Evolutionary conservation across 1,140 invertebrate genomes (phyloP).

Genomic region (Bombyx mandarina): DNA sequence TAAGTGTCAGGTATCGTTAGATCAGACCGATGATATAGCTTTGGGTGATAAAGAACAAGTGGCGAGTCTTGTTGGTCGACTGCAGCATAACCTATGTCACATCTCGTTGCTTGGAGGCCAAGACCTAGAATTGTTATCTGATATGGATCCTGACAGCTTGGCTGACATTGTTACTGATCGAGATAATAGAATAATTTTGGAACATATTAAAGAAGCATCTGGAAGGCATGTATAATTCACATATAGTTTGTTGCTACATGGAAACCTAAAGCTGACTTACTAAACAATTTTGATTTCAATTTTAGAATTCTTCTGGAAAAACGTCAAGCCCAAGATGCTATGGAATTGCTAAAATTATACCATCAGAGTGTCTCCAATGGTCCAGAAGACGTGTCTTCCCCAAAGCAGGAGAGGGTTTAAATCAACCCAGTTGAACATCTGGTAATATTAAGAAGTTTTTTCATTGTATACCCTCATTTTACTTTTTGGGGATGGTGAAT

Average conservation of each 20-base stretch:
- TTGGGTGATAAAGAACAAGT: conserved; percentile 72
- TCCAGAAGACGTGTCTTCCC: conserved; percentile 57
- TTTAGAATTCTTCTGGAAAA: conserved; percentile 80
- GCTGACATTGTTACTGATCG: conserved; percentile 84
- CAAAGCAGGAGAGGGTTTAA: conserved; percentile 62
- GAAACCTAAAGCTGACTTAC: background rate
- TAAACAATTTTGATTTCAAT: conserved; percentile 5
- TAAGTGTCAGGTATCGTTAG: conserved; percentile 73
- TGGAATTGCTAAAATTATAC: conserved; percentile 79
- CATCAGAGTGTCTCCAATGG: conserved; percentile 70
- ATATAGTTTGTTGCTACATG: background rate
- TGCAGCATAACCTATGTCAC: conserved; percentile 84
- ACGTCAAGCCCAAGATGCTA: conserved; percentile 85
- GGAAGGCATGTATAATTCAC: conserved; percentile 73
- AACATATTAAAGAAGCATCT: conserved; percentile 87
- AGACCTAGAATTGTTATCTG: conserved; percentile 84
- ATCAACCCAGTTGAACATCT: conserved; percentile 14
- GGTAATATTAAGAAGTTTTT: conserved; percentile 30
- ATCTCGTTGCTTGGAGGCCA: conserved; percentile 85
- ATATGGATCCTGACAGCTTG: conserved; percentile 88
- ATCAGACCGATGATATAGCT: conserved; percentile 77
- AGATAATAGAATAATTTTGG: conserved; percentile 81
- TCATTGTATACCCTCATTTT: conserved; percentile 37
- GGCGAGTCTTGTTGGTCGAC: conserved; percentile 77
- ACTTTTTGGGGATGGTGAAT: conserved; percentile 53